Evolutionary conservation across 2,113 vertebrate species (phyloP).

Genomic region (Pterophyllum scalare): DNA sequence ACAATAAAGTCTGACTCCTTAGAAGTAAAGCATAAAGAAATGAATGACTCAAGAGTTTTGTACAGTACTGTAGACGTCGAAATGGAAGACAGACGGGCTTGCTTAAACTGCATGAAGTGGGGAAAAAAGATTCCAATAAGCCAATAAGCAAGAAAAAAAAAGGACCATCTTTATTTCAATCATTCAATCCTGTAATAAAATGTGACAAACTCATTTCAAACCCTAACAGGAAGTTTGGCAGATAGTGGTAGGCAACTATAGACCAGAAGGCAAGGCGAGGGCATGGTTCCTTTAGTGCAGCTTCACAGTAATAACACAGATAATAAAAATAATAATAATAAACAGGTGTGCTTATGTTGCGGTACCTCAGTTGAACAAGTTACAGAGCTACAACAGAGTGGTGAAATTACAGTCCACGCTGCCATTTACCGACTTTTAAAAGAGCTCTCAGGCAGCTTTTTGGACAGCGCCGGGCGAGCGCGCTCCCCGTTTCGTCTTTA

Average conservation of each 20-base stretch:
- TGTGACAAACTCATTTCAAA: conserved; percentile 65
- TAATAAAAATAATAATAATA: conserved; percentile 11
- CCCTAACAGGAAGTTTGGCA: conserved; percentile 60
- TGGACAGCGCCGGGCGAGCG: neutral
- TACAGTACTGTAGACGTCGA: neutral
- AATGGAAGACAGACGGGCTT: conserved; percentile 10
- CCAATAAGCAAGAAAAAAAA: conserved; percentile 46
- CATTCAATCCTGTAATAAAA: conserved; percentile 69
- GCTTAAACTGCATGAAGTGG: neutral
- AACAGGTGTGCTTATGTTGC: conserved; percentile 35
- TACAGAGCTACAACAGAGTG: conserved; percentile 13
- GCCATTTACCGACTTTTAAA: neutral
- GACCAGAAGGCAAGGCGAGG: conserved; percentile 67
- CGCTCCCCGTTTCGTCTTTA: neutral
- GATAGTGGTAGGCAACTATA: conserved; percentile 70
- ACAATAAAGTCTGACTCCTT: neutral
- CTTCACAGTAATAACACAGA: conserved; percentile 61
- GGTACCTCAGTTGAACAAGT: neutral
- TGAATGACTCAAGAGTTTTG: rapidly evolving
- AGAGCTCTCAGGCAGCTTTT: neutral
- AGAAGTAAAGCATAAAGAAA: neutral
- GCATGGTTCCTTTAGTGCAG: conserved; percentile 54
- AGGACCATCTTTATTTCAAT: conserved; percentile 76
- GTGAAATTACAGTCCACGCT: neutral
- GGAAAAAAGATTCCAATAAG: neutral